These are phyloP conservation scores for Rhagoletis zephyria DNA, from an alignment of 1,140 invertebrate genomes.

Conservation along the genomic window DNA sequence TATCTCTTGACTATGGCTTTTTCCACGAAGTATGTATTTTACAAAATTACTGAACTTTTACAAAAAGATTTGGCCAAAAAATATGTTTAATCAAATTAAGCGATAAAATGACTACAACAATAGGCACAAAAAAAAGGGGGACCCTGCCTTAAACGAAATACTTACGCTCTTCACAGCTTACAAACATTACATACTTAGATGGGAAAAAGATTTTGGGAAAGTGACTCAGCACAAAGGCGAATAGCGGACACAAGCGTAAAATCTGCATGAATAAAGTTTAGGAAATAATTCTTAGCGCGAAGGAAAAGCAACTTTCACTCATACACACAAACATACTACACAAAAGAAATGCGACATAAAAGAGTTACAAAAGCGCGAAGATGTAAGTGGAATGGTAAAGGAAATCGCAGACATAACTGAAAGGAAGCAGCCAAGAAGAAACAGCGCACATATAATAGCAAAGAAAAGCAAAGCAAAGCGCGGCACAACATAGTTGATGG, in stretches of 20 bases:
- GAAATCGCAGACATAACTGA: conserved; percentile 23
- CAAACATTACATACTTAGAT: background rate
- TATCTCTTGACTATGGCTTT: background rate
- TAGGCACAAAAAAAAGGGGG: background rate
- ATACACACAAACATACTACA: background rate
- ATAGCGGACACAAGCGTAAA: background rate
- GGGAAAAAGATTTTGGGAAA: background rate
- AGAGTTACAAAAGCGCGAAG: background rate
- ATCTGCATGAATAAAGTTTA: conserved; percentile 11
- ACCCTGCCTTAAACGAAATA: background rate
- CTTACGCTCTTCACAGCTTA: background rate
- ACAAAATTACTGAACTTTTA: background rate
- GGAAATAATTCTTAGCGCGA: background rate
- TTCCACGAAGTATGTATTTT: conserved; percentile 9
- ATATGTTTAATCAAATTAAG: conserved; percentile 37
- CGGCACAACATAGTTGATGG: background rate
- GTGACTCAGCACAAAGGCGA: conserved; percentile 5
- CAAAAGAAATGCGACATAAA: background rate
- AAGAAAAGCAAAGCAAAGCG: conserved; percentile 14
- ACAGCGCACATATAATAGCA: background rate
- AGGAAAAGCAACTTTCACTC: background rate
- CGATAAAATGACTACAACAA: conserved; percentile 1
- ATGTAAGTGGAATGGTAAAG: background rate
- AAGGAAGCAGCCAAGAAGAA: conserved; percentile 18
- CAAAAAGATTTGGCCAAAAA: background rate